Evolutionary conservation across 2,797 vertebrate species (phyloP), one percentile per base, ranked within the genome.

Genomic region (Enteromius anoplus): DNA sequence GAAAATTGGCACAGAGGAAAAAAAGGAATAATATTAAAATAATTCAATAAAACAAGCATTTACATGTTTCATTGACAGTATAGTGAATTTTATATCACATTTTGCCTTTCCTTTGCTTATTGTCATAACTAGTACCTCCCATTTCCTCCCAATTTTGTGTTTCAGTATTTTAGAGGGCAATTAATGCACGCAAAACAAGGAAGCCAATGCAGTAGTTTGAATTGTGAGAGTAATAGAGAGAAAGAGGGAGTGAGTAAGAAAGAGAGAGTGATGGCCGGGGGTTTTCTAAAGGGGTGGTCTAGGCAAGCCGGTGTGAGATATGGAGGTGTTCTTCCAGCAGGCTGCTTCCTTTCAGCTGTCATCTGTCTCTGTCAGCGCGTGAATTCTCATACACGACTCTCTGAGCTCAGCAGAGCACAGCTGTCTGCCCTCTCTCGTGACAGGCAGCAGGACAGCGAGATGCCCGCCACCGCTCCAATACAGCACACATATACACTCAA

Each of bases 341-440:
- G 29, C 71, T 81, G 78, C 49, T 81, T 69, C 65, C 64, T 82
- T 78, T 82, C 66, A 78, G 66, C 84, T 72, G 66, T 85, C 84
- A 78, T 77, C 75, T 19, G 66, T 82, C 47, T 81, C 75, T 65
- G 72, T 82, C 83, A 73, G 15, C 47, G 10, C 21, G 10, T 68
- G 53, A 70, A 79, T 32, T 58, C 64, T 76, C 47, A 23, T 40
- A 62, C 68, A 70, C 47, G 12, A 37, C 11, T n/a, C 37, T 68
- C 45, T 60, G 47, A 65, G 34, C 69, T 40, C 15, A 45, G 60
- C 10, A 37, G 47, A 81, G 77, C 71, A 65, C 80, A 85, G 73
- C 73, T 85, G 75, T 85, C 80, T 40, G 60, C 23, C 75, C 75
- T 55, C 81, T 19, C 75, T 73, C 15, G 49, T 78, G 58, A 71